These are phyloP conservation scores for Amphiprion clarkii DNA, from an alignment of 2,797 vertebrate genomes.

Conservation along the genomic window DNA sequence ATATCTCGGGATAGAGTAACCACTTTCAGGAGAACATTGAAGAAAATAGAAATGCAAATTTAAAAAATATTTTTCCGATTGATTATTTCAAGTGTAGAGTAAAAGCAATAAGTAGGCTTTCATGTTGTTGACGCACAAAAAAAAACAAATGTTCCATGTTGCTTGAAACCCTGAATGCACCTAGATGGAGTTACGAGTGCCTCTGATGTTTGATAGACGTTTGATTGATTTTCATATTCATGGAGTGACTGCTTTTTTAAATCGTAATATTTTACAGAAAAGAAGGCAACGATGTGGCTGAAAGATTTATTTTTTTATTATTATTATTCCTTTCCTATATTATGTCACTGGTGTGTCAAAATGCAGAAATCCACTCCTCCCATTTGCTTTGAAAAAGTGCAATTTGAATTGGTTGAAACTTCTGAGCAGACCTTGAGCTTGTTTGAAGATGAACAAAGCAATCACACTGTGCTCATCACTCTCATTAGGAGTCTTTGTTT, in stretches of 20 bases:
- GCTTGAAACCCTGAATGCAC: too few species aligned
- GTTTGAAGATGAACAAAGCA: conserved; percentile 41
- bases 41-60: not conserved
- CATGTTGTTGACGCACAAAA: not conserved
- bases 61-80: not conserved
- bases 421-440: conserved; percentile 35
- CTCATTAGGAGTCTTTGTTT: conserved; percentile 55
- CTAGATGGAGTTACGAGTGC: not conserved
- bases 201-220: not conserved
- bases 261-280: not conserved
- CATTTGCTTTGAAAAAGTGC: conserved; percentile 3
- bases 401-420: not conserved
- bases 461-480: conserved; percentile 15
- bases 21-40: not conserved
- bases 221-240: not conserved
- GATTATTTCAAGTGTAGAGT: not conserved
- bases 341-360: not conserved
- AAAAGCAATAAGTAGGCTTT: not conserved
- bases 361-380: not conserved
- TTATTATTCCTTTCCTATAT: not conserved
- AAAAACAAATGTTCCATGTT: not conserved
- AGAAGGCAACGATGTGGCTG: not conserved
- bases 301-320: not conserved
- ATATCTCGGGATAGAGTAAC: not conserved
- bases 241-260: not conserved